These are phyloP conservation scores for Solea solea DNA, from an alignment of 2,113 vertebrate species.

Conservation along the genomic window DNA sequence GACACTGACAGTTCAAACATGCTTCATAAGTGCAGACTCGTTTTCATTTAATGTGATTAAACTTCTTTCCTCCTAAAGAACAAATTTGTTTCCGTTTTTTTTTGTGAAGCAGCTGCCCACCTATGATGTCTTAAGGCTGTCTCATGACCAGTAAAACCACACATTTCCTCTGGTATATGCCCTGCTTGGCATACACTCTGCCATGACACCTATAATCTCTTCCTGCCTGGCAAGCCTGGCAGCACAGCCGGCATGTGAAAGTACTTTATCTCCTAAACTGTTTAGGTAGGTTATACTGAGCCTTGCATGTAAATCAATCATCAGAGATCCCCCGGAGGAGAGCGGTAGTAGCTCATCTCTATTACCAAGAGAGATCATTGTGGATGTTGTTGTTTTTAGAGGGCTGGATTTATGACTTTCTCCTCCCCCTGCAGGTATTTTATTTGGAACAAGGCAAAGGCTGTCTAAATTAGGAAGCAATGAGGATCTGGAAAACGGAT, in stretches of 20 bases:
- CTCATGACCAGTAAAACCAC: conserved; percentile 60
- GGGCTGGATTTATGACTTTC: conserved; percentile 50
- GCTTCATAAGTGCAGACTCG: conserved; percentile 67
- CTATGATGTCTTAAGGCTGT: conserved; percentile 41
- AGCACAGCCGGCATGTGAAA: conserved; percentile 46
- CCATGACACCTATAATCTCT: conserved; percentile 28
- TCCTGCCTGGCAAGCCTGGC: conserved; percentile 15
- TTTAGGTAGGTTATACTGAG: conserved; percentile 15
- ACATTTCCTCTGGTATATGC: conserved; percentile 42
- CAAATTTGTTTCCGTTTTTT: conserved; percentile 35
- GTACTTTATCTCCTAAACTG: conserved; percentile 37
- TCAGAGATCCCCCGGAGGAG: conserved; percentile 14
- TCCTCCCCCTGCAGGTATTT: conserved; percentile 50
- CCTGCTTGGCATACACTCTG: conserved; percentile 29
- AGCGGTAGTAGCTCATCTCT: conserved; percentile 55
- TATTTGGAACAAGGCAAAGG: conserved; percentile 51
- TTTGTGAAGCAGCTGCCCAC: conserved; percentile 54
- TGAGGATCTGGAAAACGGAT: conserved; percentile 14
- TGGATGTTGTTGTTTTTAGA: conserved; percentile 63
- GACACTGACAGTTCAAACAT: conserved; percentile 12
- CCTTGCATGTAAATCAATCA: conserved; percentile 56
- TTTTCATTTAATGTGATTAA: conserved; percentile 70
- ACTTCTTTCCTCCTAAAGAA: conserved; percentile 48
- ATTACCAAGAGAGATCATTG: conserved; percentile 51
- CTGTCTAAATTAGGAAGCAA: conserved; percentile 52